Percentiles rank a stretch among this genome's conserved stretches.
phyloP scores from a whole-genome alignment of 1,140 invertebrate species.

The Leptinotarsa defecta region DNA sequence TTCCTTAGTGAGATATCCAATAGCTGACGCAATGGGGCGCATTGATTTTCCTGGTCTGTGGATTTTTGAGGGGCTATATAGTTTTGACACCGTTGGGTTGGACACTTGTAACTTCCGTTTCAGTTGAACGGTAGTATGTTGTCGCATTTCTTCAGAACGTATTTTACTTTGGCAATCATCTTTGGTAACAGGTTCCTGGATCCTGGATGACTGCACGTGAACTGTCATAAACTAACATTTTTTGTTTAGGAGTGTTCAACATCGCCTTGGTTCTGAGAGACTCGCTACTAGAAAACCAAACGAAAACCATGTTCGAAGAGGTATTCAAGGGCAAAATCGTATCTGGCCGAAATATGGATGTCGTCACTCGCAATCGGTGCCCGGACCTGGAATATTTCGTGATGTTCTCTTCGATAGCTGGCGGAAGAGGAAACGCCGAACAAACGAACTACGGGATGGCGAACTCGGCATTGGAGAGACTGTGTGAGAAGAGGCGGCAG shows the following conservation, averaged over 20 bases:
- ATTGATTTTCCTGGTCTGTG: too few relatives aligned
- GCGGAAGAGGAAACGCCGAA: conserved; percentile 72
- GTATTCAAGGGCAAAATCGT: conserved; percentile 81
- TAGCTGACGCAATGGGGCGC: too few relatives aligned
- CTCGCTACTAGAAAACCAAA: conserved; percentile 86
- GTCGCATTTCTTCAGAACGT: too few relatives aligned
- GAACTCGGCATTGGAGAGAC: conserved; percentile 73
- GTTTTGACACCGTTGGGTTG: too few relatives aligned
- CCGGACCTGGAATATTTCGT: conserved; percentile 57
- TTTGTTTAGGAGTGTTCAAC: conserved; percentile 79
- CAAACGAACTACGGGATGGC: conserved; percentile 85
- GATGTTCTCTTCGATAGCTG: conserved; percentile 77
- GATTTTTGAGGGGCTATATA: too few relatives aligned
- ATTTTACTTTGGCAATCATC: too few relatives aligned
- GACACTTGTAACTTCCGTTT: too few relatives aligned
- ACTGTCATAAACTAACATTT: not conserved
- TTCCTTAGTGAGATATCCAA: too few relatives aligned
- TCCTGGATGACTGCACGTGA: too few relatives aligned
- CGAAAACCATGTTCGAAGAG: conserved; percentile 74
- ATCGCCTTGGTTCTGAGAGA: conserved; percentile 87
- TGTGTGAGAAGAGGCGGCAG: conserved; percentile 64
- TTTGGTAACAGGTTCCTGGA: too few relatives aligned
- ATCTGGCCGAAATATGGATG: conserved; percentile 78
- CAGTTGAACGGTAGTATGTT: too few relatives aligned
- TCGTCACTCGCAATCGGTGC: conserved; percentile 58